phyloP scores from a whole-genome alignment of 2,888 invertebrate genomes.

The Nemotelus pantherinus region DNA sequence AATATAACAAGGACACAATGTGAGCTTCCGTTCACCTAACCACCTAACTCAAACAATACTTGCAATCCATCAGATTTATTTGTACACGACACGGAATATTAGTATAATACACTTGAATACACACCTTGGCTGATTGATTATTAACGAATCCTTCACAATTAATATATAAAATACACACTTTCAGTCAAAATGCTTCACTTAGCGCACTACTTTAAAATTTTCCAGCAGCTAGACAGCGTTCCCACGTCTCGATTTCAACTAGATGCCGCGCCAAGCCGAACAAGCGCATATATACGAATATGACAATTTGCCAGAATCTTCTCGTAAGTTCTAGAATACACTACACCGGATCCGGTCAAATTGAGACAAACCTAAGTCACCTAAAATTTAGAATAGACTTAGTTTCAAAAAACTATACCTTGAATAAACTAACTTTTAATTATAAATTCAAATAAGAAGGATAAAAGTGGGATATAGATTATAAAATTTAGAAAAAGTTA shows the following conservation, averaged over 20 bases:
- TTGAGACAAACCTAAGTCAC: not conserved
- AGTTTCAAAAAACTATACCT: too few species aligned
- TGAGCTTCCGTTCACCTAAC: too few species aligned
- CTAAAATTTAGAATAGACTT: too few species aligned
- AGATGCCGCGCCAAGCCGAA: conserved; percentile 53
- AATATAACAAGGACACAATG: too few species aligned
- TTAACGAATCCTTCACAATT: not conserved
- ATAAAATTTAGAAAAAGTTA: too few species aligned
- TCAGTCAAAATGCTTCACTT: not conserved
- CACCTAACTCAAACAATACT: too few species aligned
- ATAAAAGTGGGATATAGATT: too few species aligned
- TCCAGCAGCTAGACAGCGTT: conserved; percentile 45
- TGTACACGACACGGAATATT: not conserved
- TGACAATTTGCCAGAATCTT: conserved; percentile 55
- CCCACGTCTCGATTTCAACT: conserved; percentile 57
- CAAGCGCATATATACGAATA: conserved; percentile 56
- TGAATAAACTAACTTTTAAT: too few species aligned
- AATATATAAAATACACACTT: not conserved
- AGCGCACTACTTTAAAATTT: not conserved
- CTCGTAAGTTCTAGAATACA: conserved; percentile 59
- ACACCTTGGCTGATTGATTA: not conserved
- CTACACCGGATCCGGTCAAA: conserved; percentile 44
- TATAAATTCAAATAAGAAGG: too few species aligned
- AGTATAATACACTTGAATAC: not conserved
- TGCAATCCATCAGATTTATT: too few species aligned